Evolutionary conservation across 2,797 vertebrate species (phyloP), one percentile per base, ranked within the genome.

Genomic region (Enteromius paludinosus): DNA sequence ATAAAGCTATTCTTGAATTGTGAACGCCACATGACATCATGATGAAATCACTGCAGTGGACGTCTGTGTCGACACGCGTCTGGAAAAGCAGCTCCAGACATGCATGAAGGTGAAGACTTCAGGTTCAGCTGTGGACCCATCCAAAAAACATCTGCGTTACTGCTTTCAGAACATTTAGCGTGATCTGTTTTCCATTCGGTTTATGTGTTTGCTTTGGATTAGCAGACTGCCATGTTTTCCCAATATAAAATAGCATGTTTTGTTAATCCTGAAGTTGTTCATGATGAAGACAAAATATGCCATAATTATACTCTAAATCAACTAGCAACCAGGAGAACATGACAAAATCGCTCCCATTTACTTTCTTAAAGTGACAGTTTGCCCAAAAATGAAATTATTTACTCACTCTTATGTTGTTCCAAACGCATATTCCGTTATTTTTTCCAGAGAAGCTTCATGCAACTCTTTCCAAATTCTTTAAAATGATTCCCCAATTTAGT

Each of bases 121-220:
- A 70, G 61, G 45, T 83, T 64, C 23, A 85, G 23, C 52, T 35
- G 18, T 18, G 9, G 43, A 23, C 45, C 9, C 9, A 1, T 64
- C 71, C 47, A 61, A 64, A 82, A 68, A 54, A 71, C 56, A 79
- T 65, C 49, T 61, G 70, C 61, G 20, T 85, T 79, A 71, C 61
- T 82, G 35, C 75, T 75, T 38, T 71, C 35, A 59, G 47, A 79
- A 47, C 61, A 84, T 54, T 49, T 43, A 33, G 74, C 25, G n/a
- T 17, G 9, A 59, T 65, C 38, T 41, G 43, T 84, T 78, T 84
- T 52, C 38, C 61, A 56, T 61, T 83, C 3, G 35, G 20, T 62
- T 74, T 30, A 35, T 30, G 38, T 83, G 66, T 86, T 88, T 86
- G 52, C 64, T 78, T 75, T 72, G 83, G 74, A 71, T 79, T 71